phyloP scores from a whole-genome alignment of 1,140 invertebrate genomes.

The Teleopsis dalmanni region DNA sequence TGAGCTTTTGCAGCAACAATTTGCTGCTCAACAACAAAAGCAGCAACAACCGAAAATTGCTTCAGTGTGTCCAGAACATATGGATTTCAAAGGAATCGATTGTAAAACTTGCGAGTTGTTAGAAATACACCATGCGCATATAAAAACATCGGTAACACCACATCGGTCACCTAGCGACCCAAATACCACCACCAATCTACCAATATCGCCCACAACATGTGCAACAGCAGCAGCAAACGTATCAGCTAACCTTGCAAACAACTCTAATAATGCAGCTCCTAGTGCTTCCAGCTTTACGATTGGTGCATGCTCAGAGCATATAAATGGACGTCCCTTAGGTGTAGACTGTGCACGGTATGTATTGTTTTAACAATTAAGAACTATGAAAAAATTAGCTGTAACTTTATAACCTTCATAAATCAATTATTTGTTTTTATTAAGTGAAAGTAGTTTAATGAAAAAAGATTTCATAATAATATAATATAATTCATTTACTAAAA shows the following conservation, averaged over 20 bases:
- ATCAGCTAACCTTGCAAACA: too few species aligned
- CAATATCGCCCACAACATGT: slow-evolving; percentile 53
- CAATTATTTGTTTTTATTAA: too few species aligned
- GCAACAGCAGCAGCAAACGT: slow-evolving; percentile 37
- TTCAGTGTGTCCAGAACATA: slow-evolving; percentile 38
- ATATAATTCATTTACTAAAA: too few species aligned
- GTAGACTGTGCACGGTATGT: slow-evolving; percentile 70
- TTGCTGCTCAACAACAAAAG: slow-evolving; percentile 20
- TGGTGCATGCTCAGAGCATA: slow-evolving; percentile 89
- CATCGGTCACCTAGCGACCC: slow-evolving; percentile 30
- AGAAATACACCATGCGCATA: slow-evolving; percentile 14
- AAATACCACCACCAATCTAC: slow-evolving; percentile 27
- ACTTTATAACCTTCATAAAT: background rate
- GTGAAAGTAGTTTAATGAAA: too few species aligned
- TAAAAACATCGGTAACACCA: slow-evolving; percentile 15
- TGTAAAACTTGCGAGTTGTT: slow-evolving; percentile 39
- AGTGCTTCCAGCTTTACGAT: slow-evolving; percentile 60
- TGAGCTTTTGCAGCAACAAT: slow-evolving; percentile 37
- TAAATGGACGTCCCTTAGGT: slow-evolving; percentile 86
- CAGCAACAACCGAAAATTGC: slow-evolving; percentile 27
- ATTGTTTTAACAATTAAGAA: background rate
- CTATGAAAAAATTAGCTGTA: background rate
- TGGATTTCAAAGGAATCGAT: slow-evolving; percentile 30
- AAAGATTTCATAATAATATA: too few species aligned
- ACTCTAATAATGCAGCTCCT: slow-evolving; percentile 24